Evolutionary conservation across 2,888 invertebrate genomes (phyloP).

Genomic region (Dryococelus australis): DNA sequence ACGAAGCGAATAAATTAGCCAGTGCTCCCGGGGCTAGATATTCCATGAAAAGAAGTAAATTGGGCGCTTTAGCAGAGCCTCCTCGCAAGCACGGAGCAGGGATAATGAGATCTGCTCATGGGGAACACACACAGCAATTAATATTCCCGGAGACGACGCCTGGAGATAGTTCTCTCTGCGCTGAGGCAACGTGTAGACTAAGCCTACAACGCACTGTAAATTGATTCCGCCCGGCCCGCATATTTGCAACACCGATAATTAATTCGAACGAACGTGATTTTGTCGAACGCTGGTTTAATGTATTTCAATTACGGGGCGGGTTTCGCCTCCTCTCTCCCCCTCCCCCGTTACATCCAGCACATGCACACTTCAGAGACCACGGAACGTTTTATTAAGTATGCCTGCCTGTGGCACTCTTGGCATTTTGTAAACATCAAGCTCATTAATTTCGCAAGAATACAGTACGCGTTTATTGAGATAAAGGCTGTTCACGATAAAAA

Average conservation of each 20-base stretch:
- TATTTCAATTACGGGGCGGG: neutral
- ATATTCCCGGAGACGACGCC: neutral
- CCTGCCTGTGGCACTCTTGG: neutral
- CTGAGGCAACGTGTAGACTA: neutral
- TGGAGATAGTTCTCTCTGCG: neutral
- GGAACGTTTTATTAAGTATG: neutral
- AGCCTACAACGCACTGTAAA: neutral
- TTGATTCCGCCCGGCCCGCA: neutral
- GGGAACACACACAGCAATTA: neutral
- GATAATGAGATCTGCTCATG: neutral
- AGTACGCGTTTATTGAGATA: neutral
- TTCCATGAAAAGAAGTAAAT: too few species aligned
- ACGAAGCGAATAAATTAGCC: neutral
- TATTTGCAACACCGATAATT: neutral
- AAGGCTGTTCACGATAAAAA: too few species aligned
- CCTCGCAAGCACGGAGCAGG: too few species aligned
- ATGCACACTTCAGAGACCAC: neutral
- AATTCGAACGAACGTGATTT: neutral
- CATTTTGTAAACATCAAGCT: neutral
- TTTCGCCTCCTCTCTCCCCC: neutral
- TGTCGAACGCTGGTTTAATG: neutral
- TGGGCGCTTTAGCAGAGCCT: too few species aligned
- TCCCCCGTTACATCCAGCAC: neutral
- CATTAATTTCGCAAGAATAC: neutral
- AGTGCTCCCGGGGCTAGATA: neutral